phyloP scores from a whole-genome alignment of 2,797 vertebrate species.

The Hoplostethus atlanticus region DNA sequence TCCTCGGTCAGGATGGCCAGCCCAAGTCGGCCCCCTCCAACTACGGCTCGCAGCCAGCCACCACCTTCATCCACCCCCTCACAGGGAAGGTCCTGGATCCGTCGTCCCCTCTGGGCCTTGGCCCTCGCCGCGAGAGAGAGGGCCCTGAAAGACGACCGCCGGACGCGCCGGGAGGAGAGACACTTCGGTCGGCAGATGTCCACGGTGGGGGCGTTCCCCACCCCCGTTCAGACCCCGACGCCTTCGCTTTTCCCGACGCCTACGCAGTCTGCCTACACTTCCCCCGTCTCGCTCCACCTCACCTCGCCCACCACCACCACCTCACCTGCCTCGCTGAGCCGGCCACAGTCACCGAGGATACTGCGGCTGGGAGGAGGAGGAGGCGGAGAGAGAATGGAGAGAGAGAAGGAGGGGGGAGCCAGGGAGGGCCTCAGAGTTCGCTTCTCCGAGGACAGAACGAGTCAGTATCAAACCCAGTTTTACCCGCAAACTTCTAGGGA shows the following conservation, averaged over 20 bases:
- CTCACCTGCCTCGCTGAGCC: constrained; percentile 80
- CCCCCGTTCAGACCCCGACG: constrained; percentile 79
- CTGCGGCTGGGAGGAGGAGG: constrained; percentile 75
- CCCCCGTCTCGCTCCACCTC: constrained; percentile 80
- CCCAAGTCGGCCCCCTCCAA: constrained; percentile 81
- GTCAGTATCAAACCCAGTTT: constrained; percentile 75
- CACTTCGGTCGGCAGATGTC: constrained; percentile 86
- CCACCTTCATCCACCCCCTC: constrained; percentile 93
- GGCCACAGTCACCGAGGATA: constrained; percentile 85
- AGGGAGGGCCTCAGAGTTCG: constrained; percentile 84
- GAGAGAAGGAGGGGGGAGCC: constrained; percentile 71
- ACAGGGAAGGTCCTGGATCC: constrained; percentile 94
- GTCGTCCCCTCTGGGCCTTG: constrained; percentile 88
- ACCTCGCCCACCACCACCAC: constrained; percentile 77
- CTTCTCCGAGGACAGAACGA: constrained; percentile 82
- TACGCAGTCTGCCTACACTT: constrained; percentile 80
- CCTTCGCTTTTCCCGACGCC: constrained; percentile 81
- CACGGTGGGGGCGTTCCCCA: constrained; percentile 80
- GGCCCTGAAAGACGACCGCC: constrained; percentile 89
- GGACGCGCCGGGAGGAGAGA: constrained; percentile 84
- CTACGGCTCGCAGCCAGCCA: constrained; percentile 78
- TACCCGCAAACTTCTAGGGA: constrained; percentile 74
- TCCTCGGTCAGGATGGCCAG: constrained; percentile 79
- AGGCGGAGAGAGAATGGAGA: constrained; percentile 70
- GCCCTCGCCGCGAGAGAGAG: constrained; percentile 92